Evolutionary conservation across 2,888 invertebrate genomes (phyloP).

Genomic region (Chrysolina oricalcia): DNA sequence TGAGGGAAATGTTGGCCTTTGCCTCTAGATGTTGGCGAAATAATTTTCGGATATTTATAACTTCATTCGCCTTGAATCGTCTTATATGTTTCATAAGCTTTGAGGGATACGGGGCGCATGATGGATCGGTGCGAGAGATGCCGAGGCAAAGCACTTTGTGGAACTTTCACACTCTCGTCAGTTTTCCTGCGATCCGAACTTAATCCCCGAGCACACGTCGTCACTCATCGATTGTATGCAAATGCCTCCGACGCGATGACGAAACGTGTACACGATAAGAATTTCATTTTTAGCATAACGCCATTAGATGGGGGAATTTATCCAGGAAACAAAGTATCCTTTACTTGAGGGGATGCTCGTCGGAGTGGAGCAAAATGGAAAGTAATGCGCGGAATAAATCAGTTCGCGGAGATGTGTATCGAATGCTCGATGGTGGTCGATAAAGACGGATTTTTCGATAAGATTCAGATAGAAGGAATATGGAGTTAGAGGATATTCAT

Average conservation of each 20-base stretch:
- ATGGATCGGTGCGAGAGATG: slow-evolving; percentile 58
- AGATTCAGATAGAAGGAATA: background rate
- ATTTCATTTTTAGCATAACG: slow-evolving; percentile 37
- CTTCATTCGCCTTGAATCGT: background rate
- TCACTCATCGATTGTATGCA: slow-evolving; percentile 62
- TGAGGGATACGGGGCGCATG: slow-evolving; percentile 44
- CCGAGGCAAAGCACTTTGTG: slow-evolving; percentile 62
- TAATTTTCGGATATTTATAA: background rate
- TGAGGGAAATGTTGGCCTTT: too few relatives aligned
- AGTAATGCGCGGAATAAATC: slow-evolving; percentile 25
- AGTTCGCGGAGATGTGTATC: slow-evolving; percentile 9
- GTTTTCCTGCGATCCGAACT: slow-evolving; percentile 51
- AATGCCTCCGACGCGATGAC: slow-evolving; percentile 39
- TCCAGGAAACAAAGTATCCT: slow-evolving; percentile 33
- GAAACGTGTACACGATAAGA: slow-evolving; percentile 55
- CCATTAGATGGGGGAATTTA: slow-evolving; percentile 33
- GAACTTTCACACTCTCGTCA: slow-evolving; percentile 58
- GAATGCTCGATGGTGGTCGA: background rate
- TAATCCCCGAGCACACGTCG: slow-evolving; percentile 60
- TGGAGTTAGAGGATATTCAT: background rate
- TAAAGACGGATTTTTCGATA: background rate
- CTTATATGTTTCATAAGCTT: background rate
- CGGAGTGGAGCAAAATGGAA: slow-evolving; percentile 16
- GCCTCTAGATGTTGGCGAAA: too few relatives aligned
- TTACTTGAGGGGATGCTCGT: slow-evolving; percentile 28